Evolutionary conservation across 2,797 vertebrate genomes (phyloP).

Genomic region (Capromys pilorides): DNA sequence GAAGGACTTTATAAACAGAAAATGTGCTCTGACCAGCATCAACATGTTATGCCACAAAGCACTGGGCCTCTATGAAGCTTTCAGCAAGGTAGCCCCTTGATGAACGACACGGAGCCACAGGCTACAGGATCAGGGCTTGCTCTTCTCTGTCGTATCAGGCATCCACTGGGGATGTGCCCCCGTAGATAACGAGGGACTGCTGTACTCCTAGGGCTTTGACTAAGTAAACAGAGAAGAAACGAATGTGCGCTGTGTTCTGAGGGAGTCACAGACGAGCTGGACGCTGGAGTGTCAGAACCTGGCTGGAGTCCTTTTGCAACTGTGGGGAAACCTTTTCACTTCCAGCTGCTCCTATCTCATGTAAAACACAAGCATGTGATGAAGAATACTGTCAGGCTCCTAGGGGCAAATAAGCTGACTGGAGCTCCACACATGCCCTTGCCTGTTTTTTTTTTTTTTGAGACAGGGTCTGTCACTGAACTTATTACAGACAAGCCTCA

Average conservation of each 20-base stretch:
- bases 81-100: neutral
- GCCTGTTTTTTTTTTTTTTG: too few relatives aligned
- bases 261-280: neutral
- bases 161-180: neutral
- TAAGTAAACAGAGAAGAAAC: neutral
- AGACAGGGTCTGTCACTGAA: neutral
- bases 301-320: neutral
- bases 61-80: neutral
- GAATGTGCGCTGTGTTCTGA: neutral
- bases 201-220: neutral
- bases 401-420: neutral
- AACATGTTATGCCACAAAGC: neutral
- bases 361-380: accelerated
- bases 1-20: neutral
- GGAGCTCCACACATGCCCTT: neutral
- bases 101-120: neutral
- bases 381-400: neutral
- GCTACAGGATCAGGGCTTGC: neutral
- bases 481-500: neutral
- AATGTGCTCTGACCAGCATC: neutral
- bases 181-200: neutral
- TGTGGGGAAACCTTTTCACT: neutral
- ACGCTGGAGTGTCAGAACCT: neutral
- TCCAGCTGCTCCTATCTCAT: neutral
- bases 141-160: neutral